Conservation (phyloP, 2,888 invertebrate genomes). For the Galerucella calmariensis region DNA sequence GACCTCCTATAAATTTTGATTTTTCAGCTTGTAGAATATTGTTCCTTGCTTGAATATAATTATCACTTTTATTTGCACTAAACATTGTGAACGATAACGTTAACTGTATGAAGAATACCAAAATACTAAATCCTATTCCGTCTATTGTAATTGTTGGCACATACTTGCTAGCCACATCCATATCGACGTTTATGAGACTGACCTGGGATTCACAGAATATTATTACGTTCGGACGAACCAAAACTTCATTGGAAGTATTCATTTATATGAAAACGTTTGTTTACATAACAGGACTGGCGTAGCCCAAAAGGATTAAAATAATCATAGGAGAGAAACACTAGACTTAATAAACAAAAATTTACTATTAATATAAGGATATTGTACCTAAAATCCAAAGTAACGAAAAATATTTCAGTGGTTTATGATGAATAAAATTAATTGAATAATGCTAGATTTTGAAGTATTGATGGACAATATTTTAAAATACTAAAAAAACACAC, state of each 20-base stretch:
- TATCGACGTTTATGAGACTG: neutral
- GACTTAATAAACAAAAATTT: no score
- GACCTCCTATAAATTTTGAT: conserved; percentile 45
- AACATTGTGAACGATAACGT: neutral
- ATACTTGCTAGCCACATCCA: neutral
- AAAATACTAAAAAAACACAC: no score
- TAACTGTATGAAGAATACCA: neutral
- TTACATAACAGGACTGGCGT: neutral
- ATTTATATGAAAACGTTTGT: neutral
- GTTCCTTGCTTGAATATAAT: conserved; percentile 32
- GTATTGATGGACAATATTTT: no score
- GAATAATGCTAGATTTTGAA: no score
- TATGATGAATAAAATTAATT: no score
- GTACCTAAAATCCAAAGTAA: no score
- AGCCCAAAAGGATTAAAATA: neutral
- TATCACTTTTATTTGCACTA: conserved; percentile 54
- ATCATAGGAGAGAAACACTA: neutral
- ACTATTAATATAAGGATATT: no score
- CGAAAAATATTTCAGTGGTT: no score
- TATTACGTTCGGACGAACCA: neutral
- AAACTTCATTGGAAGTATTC: neutral
- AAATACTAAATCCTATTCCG: conserved; percentile 1
- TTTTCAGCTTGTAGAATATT: conserved; percentile 34
- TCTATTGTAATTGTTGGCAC: neutral
- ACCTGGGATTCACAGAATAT: neutral